Conservation (phyloP, 1,140 invertebrate genomes). For the Brachionus koreanus region DNA sequence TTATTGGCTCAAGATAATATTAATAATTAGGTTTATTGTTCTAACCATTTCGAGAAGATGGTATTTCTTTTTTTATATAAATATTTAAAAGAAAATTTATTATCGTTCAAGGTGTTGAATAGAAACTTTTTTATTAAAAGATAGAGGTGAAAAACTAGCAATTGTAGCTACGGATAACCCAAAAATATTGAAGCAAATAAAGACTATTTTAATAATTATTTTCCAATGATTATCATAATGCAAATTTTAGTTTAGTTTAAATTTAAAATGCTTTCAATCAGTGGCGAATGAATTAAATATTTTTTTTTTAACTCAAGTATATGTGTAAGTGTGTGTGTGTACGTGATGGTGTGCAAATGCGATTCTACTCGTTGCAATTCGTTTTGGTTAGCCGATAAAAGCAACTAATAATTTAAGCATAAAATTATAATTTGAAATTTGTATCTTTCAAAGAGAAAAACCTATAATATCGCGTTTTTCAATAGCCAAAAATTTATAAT, state of each 20-base stretch:
- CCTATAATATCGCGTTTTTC: background rate
- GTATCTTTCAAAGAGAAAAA: conserved; percentile 3
- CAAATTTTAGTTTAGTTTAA: background rate
- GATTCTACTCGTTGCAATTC: background rate
- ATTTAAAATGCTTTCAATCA: background rate
- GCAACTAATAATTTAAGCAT: background rate
- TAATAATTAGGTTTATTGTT: background rate
- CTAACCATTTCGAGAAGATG: background rate
- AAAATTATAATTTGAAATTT: conserved; percentile 7
- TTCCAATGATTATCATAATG: conserved; percentile 3
- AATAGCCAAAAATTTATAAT: background rate
- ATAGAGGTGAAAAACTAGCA: background rate
- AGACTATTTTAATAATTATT: background rate
- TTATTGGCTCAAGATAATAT: background rate
- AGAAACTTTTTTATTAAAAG: background rate
- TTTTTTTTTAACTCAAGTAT: background rate
- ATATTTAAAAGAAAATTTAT: background rate
- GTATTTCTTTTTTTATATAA: background rate
- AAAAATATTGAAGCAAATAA: background rate
- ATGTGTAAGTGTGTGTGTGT: background rate
- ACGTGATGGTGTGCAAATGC: background rate
- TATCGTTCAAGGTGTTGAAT: background rate
- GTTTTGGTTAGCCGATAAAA: background rate
- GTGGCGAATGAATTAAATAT: background rate
- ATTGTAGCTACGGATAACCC: background rate